Evolutionary conservation across 2,113 vertebrate genomes (phyloP).

Genomic region (Gracilinanus agilis): DNA sequence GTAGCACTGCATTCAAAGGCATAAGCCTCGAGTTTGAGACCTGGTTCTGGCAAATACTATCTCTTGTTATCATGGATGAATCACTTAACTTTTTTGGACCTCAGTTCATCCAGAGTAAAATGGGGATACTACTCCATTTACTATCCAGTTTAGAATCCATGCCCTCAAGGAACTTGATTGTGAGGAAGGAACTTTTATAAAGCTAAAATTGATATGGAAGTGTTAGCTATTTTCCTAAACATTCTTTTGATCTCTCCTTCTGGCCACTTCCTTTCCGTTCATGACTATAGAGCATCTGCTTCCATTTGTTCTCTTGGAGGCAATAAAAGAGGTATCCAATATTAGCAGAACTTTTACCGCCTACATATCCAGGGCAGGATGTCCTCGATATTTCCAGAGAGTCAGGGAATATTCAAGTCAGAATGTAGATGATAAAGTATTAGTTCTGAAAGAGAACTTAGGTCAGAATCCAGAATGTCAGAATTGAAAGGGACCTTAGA

Average conservation of each 20-base stretch:
- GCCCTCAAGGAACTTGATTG: background rate
- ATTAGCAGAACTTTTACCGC: background rate
- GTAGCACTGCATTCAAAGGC: background rate
- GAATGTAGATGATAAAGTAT: background rate
- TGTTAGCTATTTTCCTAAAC: background rate
- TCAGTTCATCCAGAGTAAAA: background rate
- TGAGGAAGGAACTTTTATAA: background rate
- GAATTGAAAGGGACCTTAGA: background rate
- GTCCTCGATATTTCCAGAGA: background rate
- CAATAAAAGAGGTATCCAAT: background rate
- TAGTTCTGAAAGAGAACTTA: background rate
- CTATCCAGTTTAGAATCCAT: background rate
- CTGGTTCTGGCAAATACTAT: background rate
- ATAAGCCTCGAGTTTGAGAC: background rate
- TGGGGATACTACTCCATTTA: background rate
- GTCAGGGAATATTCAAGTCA: background rate
- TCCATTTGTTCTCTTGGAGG: background rate
- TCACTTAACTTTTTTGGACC: background rate
- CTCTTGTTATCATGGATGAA: background rate
- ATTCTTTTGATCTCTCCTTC: background rate
- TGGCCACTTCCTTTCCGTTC: background rate
- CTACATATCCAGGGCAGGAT: background rate
- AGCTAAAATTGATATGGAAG: background rate
- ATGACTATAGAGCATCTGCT: background rate
- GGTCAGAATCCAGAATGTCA: background rate